These are phyloP conservation scores for Torymus texanus DNA, from an alignment of 2,888 invertebrate species.

Conservation along the genomic window DNA sequence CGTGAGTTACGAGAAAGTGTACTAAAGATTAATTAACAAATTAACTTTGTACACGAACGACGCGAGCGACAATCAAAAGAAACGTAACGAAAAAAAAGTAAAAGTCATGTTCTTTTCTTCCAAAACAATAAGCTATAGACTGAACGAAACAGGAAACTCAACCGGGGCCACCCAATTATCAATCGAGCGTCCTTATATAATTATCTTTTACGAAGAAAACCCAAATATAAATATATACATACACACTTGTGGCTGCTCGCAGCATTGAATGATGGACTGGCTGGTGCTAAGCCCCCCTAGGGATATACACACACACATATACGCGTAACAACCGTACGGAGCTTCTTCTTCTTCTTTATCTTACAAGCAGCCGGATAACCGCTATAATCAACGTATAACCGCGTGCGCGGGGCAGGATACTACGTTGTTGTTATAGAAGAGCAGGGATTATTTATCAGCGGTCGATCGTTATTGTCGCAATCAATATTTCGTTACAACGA, in stretches of 20 bases:
- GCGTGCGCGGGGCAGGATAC: constrained; percentile 15
- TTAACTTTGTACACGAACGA: too few relatives aligned
- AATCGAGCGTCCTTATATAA: too few relatives aligned
- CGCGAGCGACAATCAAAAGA: too few relatives aligned
- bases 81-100: too few relatives aligned
- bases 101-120: too few relatives aligned
- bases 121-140: too few relatives aligned
- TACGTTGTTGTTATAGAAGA: constrained; percentile 30
- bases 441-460: not conserved
- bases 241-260: not conserved
- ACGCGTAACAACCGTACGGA: constrained; percentile 28
- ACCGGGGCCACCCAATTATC: too few relatives aligned
- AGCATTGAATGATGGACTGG: constrained; percentile 27
- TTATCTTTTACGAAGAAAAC: not conserved
- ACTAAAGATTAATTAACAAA: too few relatives aligned
- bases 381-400: constrained; percentile 57
- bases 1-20: too few relatives aligned
- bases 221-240: not conserved
- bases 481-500: constrained; percentile 12
- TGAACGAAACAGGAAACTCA: too few relatives aligned
- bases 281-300: not conserved
- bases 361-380: constrained; percentile 60
- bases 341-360: not conserved
- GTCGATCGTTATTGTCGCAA: constrained; percentile 34
- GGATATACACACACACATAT: not conserved